These are phyloP conservation scores for Heliocidaris tuberculata DNA, from an alignment of 35 echinoderm and acorn worm genomes.

Conservation along the genomic window DNA sequence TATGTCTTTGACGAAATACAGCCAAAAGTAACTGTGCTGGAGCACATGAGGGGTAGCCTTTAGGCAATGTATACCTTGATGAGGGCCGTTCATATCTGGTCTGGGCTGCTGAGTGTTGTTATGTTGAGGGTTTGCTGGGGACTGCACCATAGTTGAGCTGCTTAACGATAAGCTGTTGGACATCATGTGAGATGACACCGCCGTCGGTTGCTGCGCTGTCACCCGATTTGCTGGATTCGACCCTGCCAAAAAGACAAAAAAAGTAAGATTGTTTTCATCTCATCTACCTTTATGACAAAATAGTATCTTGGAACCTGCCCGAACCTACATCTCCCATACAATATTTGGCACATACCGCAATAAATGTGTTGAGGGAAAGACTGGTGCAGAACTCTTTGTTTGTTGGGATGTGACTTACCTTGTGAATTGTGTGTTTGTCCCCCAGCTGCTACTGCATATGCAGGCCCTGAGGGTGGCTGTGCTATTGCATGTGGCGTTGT, in stretches of 20 bases:
- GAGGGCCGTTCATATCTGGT: slow-evolving; percentile 85
- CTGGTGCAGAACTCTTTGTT: too few relatives aligned
- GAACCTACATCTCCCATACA: too few relatives aligned
- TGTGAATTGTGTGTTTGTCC: slow-evolving; percentile 88
- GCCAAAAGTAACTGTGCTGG: too few relatives aligned
- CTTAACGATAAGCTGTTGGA: slow-evolving; percentile 35
- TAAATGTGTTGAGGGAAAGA: too few relatives aligned
- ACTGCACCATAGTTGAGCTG: slow-evolving; percentile 44
- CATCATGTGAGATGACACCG: slow-evolving; percentile 22
- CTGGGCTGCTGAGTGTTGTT: slow-evolving; percentile 82
- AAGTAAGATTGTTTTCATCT: too few relatives aligned
- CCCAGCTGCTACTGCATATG: slow-evolving; percentile 95
- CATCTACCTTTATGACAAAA: too few relatives aligned
- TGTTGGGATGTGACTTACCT: slow-evolving; percentile 50
- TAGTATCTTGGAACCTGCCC: too few relatives aligned
- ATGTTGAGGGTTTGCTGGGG: slow-evolving; percentile 50
- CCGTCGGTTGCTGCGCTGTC: slow-evolving; percentile 11
- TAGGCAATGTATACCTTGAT: slow-evolving; percentile 49
- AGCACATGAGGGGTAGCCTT: background rate
- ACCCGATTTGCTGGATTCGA: background rate
- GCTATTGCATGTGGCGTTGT: slow-evolving; percentile 92
- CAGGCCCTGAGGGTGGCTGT: slow-evolving; percentile 93
- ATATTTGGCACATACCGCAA: too few relatives aligned
- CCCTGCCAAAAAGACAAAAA: background rate
- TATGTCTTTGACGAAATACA: too few relatives aligned